Evolutionary conservation across 2,113 vertebrate genomes (phyloP), one percentile per base, ranked within the genome.

Genomic region (Plecturocebus donacophilus): DNA sequence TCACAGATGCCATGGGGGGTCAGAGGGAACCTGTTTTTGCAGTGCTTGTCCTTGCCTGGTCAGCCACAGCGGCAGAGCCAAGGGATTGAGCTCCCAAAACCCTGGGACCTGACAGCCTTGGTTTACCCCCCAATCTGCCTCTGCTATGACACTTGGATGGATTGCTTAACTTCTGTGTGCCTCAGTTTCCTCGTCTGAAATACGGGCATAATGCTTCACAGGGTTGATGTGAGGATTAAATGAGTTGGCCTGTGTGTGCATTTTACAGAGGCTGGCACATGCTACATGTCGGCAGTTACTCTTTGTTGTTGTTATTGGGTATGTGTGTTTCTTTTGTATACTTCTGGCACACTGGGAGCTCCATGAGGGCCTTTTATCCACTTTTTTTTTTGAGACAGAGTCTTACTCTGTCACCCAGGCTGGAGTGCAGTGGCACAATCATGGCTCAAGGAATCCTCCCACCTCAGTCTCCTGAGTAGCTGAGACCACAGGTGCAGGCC

Each of bases 51-150:
- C 38, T 23, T 0, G 1, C 30, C 30, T 21, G 38, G 14, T 9
- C 40, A n/a, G 54, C 54, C 35, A 27, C 0, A 0, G 14, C 5
- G 3, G 17, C 1, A 17, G 45, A 54, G 12, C 19, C 42, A 30
- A 32, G 38, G 30, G 30, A 20, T 12, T 64, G 56, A 88, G 19
- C 38, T 79, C 52, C n/a, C 45, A 16, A 64, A 20, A 17, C 58
- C 20, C 61, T 11, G 32, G 61, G 30, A 56, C 35, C n/a, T 42
- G 47, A 42, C 9, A 4, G 19, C 47, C 16, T 77, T 6, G 0
- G 14, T 19, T 42, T 80, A n/a, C 89, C 10, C 70, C 40, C 20
- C 3, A 23, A 49, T 35, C 64, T 76, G 23, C 17, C 38, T 6
- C 66, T n/a, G 0, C 70, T 68, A 0, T 80, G 70, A 49, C 3